These are phyloP conservation scores for Suillia variegata DNA, from an alignment of 2,888 invertebrate genomes.

Conservation along the genomic window DNA sequence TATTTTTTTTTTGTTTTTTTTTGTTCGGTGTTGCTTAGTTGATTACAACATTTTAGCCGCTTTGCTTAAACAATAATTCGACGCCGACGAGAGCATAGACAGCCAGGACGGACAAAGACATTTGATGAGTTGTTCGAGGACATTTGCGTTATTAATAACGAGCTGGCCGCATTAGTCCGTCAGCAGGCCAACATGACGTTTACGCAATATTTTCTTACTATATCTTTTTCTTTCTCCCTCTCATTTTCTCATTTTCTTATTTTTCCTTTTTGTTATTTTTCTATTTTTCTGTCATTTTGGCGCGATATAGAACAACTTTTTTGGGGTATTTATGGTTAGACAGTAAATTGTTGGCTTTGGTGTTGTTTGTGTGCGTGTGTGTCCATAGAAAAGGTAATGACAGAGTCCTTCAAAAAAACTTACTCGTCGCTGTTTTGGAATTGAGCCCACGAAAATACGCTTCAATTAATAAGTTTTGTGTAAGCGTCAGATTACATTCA, in stretches of 20 bases:
- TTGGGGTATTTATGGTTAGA: too few species aligned
- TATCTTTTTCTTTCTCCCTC: slow-evolving; percentile 7
- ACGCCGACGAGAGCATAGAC: too few species aligned
- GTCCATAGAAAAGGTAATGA: neutral
- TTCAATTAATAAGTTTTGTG: slow-evolving; percentile 1
- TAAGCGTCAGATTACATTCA: neutral
- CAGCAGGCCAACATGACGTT: slow-evolving; percentile 7
- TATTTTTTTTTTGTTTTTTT: too few species aligned
- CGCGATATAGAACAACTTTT: neutral
- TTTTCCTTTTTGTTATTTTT: slow-evolving; percentile 9
- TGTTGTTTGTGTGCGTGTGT: slow-evolving; percentile 13
- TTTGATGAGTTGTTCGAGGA: slow-evolving; percentile 21
- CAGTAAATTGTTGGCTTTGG: slow-evolving; percentile 6
- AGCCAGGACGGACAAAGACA: too few species aligned
- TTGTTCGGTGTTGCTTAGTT: neutral
- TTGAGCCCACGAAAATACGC: neutral
- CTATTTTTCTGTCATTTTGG: neutral
- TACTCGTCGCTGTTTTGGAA: neutral
- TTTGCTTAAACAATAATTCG: neutral
- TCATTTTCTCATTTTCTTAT: slow-evolving; percentile 15
- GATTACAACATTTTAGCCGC: slow-evolving; percentile 4
- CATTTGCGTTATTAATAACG: slow-evolving; percentile 28
- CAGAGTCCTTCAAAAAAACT: too few species aligned
- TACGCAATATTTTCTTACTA: neutral
- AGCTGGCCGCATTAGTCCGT: too few species aligned